A percentile compares a stretch with the other conserved stretches of the same genome.
These are phyloP conservation scores for Acanthurus tractus DNA, from an alignment of 2,797 vertebrate species.

Conservation along the genomic window DNA sequence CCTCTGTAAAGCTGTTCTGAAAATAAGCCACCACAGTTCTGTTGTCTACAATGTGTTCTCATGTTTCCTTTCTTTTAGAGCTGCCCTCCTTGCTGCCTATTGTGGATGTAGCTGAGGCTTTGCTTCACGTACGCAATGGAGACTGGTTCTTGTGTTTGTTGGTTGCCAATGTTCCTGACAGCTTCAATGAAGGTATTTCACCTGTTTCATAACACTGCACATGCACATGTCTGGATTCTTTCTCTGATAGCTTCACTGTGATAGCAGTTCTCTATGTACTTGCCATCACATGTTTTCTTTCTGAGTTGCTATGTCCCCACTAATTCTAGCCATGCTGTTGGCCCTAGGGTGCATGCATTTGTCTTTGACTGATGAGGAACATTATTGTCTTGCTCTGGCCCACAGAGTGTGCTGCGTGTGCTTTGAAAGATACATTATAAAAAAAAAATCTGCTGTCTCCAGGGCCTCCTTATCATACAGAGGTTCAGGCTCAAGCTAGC, in stretches of 20 bases:
- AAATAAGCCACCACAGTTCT: not conserved
- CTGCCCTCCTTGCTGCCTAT: conserved; percentile 95
- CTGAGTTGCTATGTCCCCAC: conserved; percentile 8
- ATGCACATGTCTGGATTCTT: conserved; percentile 7
- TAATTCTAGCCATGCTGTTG: conserved; percentile 39
- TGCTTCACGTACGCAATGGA: conserved; percentile 95
- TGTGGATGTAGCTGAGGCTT: conserved; percentile 95
- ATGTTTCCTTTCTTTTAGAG: conserved; percentile 79
- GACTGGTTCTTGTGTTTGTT: conserved; percentile 98
- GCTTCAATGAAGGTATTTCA: conserved; percentile 95
- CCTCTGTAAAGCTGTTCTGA: not conserved
- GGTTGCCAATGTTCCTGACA: conserved; percentile 98
- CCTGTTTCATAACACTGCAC: conserved; percentile 19
- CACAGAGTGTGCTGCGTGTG: conserved; percentile 29
- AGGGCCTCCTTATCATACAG: conserved; percentile 54
- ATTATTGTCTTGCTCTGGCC: conserved; percentile 52
- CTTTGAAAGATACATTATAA: conserved; percentile 53
- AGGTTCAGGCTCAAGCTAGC: conserved; percentile 60
- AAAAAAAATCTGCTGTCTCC: conserved; percentile 50
- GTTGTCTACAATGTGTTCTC: not conserved
- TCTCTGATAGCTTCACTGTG: conserved; percentile 11
- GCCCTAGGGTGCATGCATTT: conserved; percentile 35
- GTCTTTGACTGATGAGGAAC: conserved; percentile 65
- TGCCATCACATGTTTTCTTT: conserved; percentile 17
- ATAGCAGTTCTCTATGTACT: conserved; percentile 23